phyloP scores from a whole-genome alignment of 1,140 invertebrate genomes.

The Drosophila tropicalis region DNA sequence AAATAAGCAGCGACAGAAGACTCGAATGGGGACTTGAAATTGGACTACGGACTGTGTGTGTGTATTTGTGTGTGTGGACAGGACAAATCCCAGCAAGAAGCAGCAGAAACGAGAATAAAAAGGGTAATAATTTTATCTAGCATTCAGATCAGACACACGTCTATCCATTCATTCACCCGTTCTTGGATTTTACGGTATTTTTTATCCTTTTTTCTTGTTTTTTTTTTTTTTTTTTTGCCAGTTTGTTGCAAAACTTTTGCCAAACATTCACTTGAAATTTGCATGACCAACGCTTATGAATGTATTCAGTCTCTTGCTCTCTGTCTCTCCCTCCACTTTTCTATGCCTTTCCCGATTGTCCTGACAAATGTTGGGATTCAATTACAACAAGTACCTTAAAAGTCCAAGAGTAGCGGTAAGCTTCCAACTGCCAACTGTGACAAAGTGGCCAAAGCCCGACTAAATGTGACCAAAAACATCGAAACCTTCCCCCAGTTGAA shows the following conservation, averaged over 20 bases:
- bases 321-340: neutral
- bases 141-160: constrained; percentile 82
- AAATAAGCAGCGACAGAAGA: constrained; percentile 73
- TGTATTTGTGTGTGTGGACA: neutral
- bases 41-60: constrained; percentile 6
- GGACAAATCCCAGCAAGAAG: constrained; percentile 51
- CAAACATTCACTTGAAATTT: constrained; percentile 21
- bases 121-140: constrained; percentile 83
- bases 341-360: neutral
- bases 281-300: constrained; percentile 25
- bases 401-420: constrained; percentile 48
- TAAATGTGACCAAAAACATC: constrained; percentile 21
- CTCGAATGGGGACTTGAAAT: constrained; percentile 31
- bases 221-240: constrained; percentile 32
- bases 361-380: constrained; percentile 52
- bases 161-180: constrained; percentile 43
- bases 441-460: constrained; percentile 48
- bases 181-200: constrained; percentile 9
- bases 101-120: constrained; percentile 59
- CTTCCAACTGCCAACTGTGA: constrained; percentile 69
- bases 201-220: constrained; percentile 16
- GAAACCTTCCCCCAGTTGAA: constrained; percentile 32
- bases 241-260: constrained; percentile 8
- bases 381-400: constrained; percentile 70
- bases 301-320: neutral